Evolutionary conservation across 2,113 vertebrate species (phyloP).

Genomic region (Micronycteris hirsuta): DNA sequence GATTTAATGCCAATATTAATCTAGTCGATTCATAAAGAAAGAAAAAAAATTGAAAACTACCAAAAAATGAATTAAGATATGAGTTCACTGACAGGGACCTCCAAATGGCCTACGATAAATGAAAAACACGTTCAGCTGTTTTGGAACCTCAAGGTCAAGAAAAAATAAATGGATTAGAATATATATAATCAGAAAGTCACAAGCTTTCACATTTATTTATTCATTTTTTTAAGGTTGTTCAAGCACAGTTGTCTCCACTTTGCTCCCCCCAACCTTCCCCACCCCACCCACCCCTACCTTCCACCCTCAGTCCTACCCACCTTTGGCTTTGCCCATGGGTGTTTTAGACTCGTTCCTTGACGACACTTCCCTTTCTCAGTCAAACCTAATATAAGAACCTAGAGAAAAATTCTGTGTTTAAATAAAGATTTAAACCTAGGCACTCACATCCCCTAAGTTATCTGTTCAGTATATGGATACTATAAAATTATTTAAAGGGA

Average conservation of each 20-base stretch:
- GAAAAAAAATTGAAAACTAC: background rate
- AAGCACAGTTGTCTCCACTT: too few species aligned
- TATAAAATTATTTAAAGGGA: background rate
- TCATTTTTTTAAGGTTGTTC: too few species aligned
- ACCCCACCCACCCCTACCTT: too few species aligned
- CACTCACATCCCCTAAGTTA: background rate
- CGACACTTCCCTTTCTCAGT: too few species aligned
- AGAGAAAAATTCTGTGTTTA: background rate
- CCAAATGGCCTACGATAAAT: background rate
- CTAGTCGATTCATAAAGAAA: background rate
- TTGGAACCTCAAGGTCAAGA: background rate
- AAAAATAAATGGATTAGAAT: background rate
- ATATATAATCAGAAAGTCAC: background rate
- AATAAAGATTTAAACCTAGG: background rate
- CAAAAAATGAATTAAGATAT: background rate
- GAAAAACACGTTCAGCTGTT: background rate
- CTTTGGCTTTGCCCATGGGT: too few species aligned
- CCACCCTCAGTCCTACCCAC: too few species aligned
- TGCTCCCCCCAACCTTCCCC: too few species aligned
- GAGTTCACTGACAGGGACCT: background rate
- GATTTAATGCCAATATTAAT: background rate
- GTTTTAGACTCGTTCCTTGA: too few species aligned
- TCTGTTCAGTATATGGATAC: background rate
- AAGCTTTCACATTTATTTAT: background rate
- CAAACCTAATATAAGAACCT: too few species aligned